Evolutionary conservation across 2,113 vertebrate genomes (phyloP), one percentile per base, ranked within the genome.

Genomic region (Platichthys stellatus): DNA sequence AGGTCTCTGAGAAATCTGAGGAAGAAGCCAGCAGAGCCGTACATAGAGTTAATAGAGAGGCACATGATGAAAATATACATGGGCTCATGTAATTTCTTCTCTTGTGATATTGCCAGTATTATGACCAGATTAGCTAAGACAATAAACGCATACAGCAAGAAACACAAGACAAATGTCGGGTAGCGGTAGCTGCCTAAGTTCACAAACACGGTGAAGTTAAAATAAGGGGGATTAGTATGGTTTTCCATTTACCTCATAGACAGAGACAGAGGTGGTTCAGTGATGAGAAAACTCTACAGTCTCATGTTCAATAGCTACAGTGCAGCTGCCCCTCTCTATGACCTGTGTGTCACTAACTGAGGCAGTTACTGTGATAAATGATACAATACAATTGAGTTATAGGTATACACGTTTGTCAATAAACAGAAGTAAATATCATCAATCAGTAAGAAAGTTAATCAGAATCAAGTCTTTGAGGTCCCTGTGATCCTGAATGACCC

Each of bases 41-140:
- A 93, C n/a, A 95, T 61, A 85, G 94, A 92, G 63, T 93, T 92
- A 11, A 95, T 26, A 31, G 81, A 93, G 0, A 95, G 86, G 31
- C 90, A 91, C 8, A 89, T 72, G 54, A 94, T 88, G 35, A 95
- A 92, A 61, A 94, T 81, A 40, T 94, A 95, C 94, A 94, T 94
- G 38, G 94, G 92, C 0, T 86, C 86, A 12, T 92, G 87, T n/a
- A 92, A 66, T 3, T 18, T 11, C 57, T 77, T 86, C 57, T 92
- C 85, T 63, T 8, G 23, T 35, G 26, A 63, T 60, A 90, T 84
- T 0, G 83, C 76, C 62, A 77, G 9, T 13, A 90, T 79, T 15
- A 92, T 84, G 6, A 71, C 38, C 24, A 82, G 59, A 78, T 92
- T 92, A 8, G 84, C 80, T 1, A 45, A 51, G 61, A 90, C n/a